phyloP scores from a whole-genome alignment of 2,888 invertebrate species.

The Anarsia innoxiella region DNA sequence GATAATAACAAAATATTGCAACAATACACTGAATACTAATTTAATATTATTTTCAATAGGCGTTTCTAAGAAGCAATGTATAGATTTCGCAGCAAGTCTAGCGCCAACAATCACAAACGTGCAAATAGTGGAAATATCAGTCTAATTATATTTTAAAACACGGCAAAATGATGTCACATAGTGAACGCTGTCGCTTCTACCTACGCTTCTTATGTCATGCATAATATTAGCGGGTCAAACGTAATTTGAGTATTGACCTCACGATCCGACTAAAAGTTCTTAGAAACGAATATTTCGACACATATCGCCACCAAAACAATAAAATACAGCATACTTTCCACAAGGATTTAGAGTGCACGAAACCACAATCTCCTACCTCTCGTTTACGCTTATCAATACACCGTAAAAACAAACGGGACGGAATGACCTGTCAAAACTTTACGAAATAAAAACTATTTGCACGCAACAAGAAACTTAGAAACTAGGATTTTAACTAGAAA shows the following conservation, averaged over 20 bases:
- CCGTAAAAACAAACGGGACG: constrained; percentile 36
- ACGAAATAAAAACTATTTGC: constrained; percentile 45
- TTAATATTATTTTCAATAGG: too few species aligned
- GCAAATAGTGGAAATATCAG: constrained; percentile 18
- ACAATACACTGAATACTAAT: neutral
- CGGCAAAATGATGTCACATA: constrained; percentile 47
- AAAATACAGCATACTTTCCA: constrained; percentile 61
- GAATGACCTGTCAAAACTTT: constrained; percentile 55
- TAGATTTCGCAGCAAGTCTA: neutral
- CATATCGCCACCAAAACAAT: constrained; percentile 64
- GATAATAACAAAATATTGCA: neutral
- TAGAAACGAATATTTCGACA: constrained; percentile 52
- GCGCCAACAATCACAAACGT: constrained; percentile 13
- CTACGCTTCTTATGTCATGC: constrained; percentile 42
- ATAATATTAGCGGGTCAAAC: constrained; percentile 31
- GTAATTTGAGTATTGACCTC: constrained; percentile 34
- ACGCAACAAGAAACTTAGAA: constrained; percentile 34
- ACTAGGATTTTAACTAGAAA: constrained; percentile 21
- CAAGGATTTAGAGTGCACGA: constrained; percentile 42
- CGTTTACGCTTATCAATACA: constrained; percentile 34
- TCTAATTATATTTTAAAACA: constrained; percentile 37
- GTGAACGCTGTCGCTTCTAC: constrained; percentile 24
- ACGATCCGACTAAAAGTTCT: constrained; percentile 20
- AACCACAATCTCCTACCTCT: constrained; percentile 42
- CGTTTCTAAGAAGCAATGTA: too few species aligned